Base-by-base conservation (phyloP, 2,113 vertebrate species). In the Pteruthius melanotis region DNA sequence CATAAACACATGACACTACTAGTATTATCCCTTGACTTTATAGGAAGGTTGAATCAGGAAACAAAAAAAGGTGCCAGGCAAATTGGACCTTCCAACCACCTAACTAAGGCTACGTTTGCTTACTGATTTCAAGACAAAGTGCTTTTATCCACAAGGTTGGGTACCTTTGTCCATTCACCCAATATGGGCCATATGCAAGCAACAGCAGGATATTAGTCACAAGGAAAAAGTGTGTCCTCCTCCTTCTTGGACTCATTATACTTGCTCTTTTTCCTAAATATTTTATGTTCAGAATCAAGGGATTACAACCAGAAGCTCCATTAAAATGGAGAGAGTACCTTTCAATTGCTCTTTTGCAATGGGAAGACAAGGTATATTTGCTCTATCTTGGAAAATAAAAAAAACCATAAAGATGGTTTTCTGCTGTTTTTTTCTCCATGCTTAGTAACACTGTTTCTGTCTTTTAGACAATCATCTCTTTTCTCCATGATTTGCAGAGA, bases 71-170 rank as follows among this genome's bases (percentile, higher is more conserved):
- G 14, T 79, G 16, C 27, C 71, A 83, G 45, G 71, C 61, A 83
- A 94, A 82, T 27, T 40, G 72, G 44, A 75, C 40, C 53, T 89
- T 81, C 14, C 14, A 81, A 89, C 78, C 15, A 78, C 74, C 83
- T 92, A 97, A 96, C 95, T 91, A 97, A 92, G 74, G 47, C 64
- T 56, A 69, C 0, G 4, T 94, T 80, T 97, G 87, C 87, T 30
- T 89, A 90, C 49, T 10, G 77, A 93, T 95, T 97, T 97, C 93
- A 95, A 16, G 77, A 93, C 64, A 92, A 87, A 89, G 83, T 94
- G 88, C 57, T 63, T 89, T 87, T 90, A 44, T 64, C 84, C 47
- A 50, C 2, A 2, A 27, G 30, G 37, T 10, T 63, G 30, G n/a
- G 30, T 90, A 90, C 75, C 77, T 92, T 91, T 84, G 50, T 66